Base-by-base conservation (phyloP, 2,888 invertebrate genomes). In the Himalopsyche japonica region DNA sequence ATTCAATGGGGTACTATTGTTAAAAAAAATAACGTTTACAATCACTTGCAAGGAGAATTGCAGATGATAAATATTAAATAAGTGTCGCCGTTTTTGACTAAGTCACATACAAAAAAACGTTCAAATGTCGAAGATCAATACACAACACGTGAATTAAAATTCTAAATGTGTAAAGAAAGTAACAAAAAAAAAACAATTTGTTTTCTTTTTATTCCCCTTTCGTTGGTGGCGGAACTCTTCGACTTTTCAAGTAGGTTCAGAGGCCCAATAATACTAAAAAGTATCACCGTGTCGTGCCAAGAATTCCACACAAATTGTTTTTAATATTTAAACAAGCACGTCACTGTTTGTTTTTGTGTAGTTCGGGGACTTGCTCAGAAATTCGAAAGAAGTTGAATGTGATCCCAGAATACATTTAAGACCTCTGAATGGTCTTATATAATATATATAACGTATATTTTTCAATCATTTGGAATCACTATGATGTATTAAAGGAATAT, bases 191-290 rank as follows among this genome's bases (percentile, higher is more conserved):
- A 70, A 70, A 27, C 27, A 70, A 70, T 70, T 70, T 27, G 27
- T 70, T 70, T 70, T 30, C 12, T 70, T 70, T 70, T 70, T 30
- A 30, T 30, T 70, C 70, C 10, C 15, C 70, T 15, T 7, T 27
- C 24, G 30, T 70, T 70, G 70, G 12, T 15, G 30, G 70, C 27
- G 70, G 70, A 70, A 30, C 24, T 70, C 70, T 70, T 70, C 70
- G 70, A 70, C 70, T 70, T 70, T 70, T 70, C 70, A 70, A 70
- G 70, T 30, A 70, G 24, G 70, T 70, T 70, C 70, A 70, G 70
- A 70, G 70, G 70, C 70, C 70, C 70, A 70, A 70, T 70, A 70
- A 70, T 70, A 70, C 70, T 70, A 70, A 70, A 70, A 70, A 70
- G 70, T 70, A 70, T 70, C 70, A 70, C 70, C 70, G 70, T 70